Evolutionary conservation across 2,797 vertebrate species (phyloP).

Genomic region (Muraenolepis orangiensis): DNA sequence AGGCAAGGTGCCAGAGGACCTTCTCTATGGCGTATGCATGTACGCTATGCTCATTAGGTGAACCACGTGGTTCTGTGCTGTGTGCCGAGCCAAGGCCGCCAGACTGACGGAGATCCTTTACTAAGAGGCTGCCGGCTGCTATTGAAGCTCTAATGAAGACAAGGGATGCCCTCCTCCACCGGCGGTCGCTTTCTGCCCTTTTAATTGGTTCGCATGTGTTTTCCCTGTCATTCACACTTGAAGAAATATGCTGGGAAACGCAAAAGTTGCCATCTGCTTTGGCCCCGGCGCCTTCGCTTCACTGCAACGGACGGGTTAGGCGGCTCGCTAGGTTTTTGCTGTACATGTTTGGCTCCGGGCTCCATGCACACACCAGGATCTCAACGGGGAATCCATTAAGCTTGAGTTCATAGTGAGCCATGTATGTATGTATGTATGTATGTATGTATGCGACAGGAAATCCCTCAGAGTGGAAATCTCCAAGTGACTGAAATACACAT

Average conservation of each 20-base stretch:
- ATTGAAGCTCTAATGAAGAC: neutral
- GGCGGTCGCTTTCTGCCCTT: neutral
- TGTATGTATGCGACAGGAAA: conserved; percentile 30
- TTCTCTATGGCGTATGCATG: neutral
- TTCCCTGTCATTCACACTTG: neutral
- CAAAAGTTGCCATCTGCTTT: conserved; percentile 20
- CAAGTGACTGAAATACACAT: conserved; percentile 8
- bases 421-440: no score
- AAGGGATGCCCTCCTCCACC: neutral
- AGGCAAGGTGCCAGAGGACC: neutral
- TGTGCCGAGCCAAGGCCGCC: neutral
- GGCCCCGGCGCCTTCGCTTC: neutral
- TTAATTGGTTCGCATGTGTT: conserved; percentile 2
- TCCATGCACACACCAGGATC: conserved; percentile 9
- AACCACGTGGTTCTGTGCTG: neutral
- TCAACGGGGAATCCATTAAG: conserved; percentile 24
- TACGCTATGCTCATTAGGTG: neutral
- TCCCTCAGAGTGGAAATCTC: conserved; percentile 31
- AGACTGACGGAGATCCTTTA: neutral
- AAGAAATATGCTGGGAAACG: conserved; percentile 18
- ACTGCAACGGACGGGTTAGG: conserved; percentile 8
- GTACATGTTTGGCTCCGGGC: neutral
- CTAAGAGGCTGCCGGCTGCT: neutral
- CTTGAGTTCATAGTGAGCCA: conserved; percentile 11
- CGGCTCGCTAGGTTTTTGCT: neutral